Base-by-base conservation (phyloP, 2,888 invertebrate genomes). In the Heliconius aoede region DNA sequence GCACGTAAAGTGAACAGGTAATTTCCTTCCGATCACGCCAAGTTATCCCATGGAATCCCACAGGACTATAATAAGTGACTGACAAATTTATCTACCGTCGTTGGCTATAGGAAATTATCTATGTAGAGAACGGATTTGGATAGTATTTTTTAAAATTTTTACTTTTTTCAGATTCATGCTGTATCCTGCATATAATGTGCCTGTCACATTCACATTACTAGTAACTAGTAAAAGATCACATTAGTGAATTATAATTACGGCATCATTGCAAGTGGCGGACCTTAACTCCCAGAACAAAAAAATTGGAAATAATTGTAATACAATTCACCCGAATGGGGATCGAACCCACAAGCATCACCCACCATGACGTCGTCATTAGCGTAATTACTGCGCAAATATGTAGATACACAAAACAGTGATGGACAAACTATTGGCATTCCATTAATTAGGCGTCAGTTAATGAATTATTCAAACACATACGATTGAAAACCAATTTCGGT, bases 381-480 rank as follows among this genome's bases (percentile, higher is more conserved):
- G 24, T 60, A 60, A 24, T 24, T 24, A 65, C 32, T 36, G 13
- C 24, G n/a, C 40, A 40, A 13, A 64, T 32, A 46, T 28, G 28
- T 68, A 68, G n/a, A 51, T 68, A 26, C 40, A 68, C 40, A 65
- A 24, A 18, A 51, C 30, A n/a, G 51, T n/a, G n/a, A 55, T 28
- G 30, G 51, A 30, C 69, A 30, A 68, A 51, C 51, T 68, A 69
- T 69, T 69, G 28, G n/a, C 69, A 72, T 72, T 72, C 71, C 36
- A 72, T 72, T 62, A 72, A 72, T 72, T 72, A 62, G 58, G 28
- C 40, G 40, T 62, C 46, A 72, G 46, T 51, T 72, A n/a, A 72
- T 72, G 73, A 73, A 73, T 73, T 51, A 64, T 73, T 72, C 72
- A 72, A n/a, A n/a, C n/a, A 36, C 28, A 46, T 73, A 32, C 55